These are phyloP conservation scores for Thereva unica DNA, from an alignment of 2,888 invertebrate species.

Conservation along the genomic window DNA sequence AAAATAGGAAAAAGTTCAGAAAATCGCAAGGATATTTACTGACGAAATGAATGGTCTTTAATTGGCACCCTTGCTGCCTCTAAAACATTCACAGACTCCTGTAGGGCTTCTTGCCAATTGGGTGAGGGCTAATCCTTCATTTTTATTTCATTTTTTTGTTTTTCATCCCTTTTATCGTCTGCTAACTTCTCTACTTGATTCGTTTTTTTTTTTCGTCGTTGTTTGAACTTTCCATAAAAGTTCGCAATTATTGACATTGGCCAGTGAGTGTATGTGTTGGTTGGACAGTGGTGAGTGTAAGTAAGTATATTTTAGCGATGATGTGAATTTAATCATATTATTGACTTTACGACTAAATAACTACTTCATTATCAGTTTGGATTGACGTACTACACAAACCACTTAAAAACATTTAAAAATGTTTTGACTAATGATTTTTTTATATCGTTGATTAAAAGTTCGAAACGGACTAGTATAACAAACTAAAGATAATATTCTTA, in stretches of 20 bases:
- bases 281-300: background rate
- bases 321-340: too few species aligned
- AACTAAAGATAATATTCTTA: too few species aligned
- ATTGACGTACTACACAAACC: too few species aligned
- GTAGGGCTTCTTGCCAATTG: constrained; percentile 22
- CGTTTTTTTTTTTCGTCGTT: background rate
- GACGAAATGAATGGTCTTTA: constrained; percentile 21
- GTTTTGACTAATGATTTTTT: too few species aligned
- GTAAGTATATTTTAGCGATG: too few species aligned
- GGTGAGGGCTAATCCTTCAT: background rate
- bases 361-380: too few species aligned
- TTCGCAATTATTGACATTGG: constrained; percentile 28
- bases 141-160: background rate
- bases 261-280: background rate
- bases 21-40: constrained; percentile 20
- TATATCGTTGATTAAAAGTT: too few species aligned
- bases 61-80: constrained; percentile 21
- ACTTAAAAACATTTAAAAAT: too few species aligned
- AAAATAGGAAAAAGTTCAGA: constrained; percentile 19
- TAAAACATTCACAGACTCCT: constrained; percentile 7
- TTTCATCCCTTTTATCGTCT: background rate
- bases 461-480: too few species aligned
- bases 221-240: constrained; percentile 34
- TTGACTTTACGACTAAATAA: too few species aligned
- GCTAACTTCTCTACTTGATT: background rate